Conservation (phyloP, 1,140 invertebrate species). For the Muscidifurax raptorellus region DNA sequence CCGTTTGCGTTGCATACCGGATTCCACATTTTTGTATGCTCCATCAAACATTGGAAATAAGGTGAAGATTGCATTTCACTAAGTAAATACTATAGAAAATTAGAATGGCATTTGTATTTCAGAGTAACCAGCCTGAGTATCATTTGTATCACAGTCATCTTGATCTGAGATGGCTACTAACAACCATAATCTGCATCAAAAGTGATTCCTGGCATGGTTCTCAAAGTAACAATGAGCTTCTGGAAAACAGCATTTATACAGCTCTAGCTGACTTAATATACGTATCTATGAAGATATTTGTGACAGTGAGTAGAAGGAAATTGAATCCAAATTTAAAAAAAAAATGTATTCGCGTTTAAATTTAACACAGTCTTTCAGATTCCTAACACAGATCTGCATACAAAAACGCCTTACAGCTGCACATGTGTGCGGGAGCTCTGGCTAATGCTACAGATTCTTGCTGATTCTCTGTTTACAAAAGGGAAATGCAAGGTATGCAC, state of each 20-base stretch:
- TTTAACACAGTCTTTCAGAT: constrained; percentile 59
- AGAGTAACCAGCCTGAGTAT: constrained; percentile 72
- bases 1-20: constrained; percentile 64
- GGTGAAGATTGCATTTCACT: constrained; percentile 57
- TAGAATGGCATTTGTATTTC: constrained; percentile 48
- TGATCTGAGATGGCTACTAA: constrained; percentile 71
- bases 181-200: constrained; percentile 64
- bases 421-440: constrained; percentile 73
- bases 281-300: constrained; percentile 66
- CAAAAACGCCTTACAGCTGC: constrained; percentile 71
- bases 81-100: constrained; percentile 7
- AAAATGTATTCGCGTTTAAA: constrained; percentile 9
- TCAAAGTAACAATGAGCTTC: constrained; percentile 57
- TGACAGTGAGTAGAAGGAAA: constrained; percentile 60
- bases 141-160: constrained; percentile 74
- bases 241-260: constrained; percentile 60
- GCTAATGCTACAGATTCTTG: constrained; percentile 70
- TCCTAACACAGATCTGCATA: constrained; percentile 61
- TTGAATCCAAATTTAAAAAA: background rate
- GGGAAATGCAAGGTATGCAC: constrained; percentile 62
- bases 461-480: constrained; percentile 58
- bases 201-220: constrained; percentile 56
- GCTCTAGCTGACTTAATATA: constrained; percentile 68
- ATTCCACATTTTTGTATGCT: constrained; percentile 69
- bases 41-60: constrained; percentile 69